Percentiles rank a stretch among this genome's conserved stretches.
These are phyloP conservation scores for Tychaedon coryphoeus DNA, from an alignment of 2,113 vertebrate genomes.

Conservation along the genomic window DNA sequence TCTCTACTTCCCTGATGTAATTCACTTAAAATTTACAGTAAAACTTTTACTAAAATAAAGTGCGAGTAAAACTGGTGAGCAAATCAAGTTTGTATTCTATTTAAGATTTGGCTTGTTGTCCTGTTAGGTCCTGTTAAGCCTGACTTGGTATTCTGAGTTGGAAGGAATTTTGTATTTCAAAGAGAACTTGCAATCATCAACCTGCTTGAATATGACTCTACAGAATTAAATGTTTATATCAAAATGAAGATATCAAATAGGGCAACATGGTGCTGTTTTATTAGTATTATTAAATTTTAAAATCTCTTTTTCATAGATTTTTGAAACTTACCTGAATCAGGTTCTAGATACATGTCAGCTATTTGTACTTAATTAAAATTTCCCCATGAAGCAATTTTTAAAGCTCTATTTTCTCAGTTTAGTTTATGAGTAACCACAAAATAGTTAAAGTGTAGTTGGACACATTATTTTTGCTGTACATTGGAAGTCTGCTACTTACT, in stretches of 20 bases:
- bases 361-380: neutral
- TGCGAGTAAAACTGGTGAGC: neutral
- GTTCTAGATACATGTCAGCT: neutral
- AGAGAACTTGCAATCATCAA: neutral
- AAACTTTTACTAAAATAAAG: neutral
- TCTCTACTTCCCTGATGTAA: neutral
- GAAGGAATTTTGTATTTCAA: neutral
- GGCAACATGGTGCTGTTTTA: neutral
- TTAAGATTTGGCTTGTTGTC: neutral
- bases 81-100: neutral
- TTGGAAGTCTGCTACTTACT: conserved; percentile 70
- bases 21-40: neutral
- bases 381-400: neutral
- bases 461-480: conserved; percentile 50
- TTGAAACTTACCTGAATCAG: neutral
- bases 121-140: neutral
- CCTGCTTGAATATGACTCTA: neutral
- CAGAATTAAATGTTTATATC: neutral
- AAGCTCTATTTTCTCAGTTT: conserved; percentile 31
- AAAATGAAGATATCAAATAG: neutral
- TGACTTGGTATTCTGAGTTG: neutral
- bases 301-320: conserved; percentile 70
- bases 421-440: conserved; percentile 32
- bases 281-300: conserved; percentile 64
- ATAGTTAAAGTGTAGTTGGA: conserved; percentile 26